Percentiles rank a stretch among this genome's conserved stretches.
phyloP scores from a whole-genome alignment of 2,888 invertebrate genomes.

The Oligia latruncula region DNA sequence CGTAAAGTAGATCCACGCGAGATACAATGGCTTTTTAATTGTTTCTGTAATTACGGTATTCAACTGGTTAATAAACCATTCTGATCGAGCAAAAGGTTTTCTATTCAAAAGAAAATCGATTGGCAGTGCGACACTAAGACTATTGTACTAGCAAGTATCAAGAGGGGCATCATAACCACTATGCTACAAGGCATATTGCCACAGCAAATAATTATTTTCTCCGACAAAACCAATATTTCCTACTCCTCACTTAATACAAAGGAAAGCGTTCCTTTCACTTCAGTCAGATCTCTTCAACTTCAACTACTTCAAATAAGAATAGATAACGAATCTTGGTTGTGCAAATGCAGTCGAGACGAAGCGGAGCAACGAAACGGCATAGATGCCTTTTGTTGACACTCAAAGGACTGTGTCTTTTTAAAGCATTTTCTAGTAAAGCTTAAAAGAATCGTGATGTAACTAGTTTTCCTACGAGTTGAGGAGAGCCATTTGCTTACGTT shows the following conservation, averaged over 20 bases:
- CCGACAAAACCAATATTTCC: conserved; percentile 19
- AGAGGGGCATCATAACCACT: neutral
- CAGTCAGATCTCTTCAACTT: conserved; percentile 29
- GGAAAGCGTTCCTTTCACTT: conserved; percentile 8
- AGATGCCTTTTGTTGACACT: conserved; percentile 44
- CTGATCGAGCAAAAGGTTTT: neutral
- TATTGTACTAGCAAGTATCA: neutral
- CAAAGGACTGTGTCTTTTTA: conserved; percentile 30
- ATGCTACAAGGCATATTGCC: neutral
- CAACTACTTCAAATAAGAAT: conserved; percentile 49
- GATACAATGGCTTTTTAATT: neutral
- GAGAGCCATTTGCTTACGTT: conserved; percentile 7
- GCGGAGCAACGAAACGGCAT: conserved; percentile 27
- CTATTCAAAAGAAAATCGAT: neutral
- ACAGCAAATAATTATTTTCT: neutral
- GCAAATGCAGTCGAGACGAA: conserved; percentile 44
- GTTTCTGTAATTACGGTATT: no score
- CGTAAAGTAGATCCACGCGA: no score
- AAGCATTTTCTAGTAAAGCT: conserved; percentile 20
- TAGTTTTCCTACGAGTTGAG: conserved; percentile 4
- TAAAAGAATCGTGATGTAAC: conserved; percentile 25
- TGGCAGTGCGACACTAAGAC: neutral
- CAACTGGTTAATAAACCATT: neutral
- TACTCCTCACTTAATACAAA: conserved; percentile 3
- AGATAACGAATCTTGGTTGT: conserved; percentile 49